phyloP scores from a whole-genome alignment of 1,140 invertebrate genomes.

The Globodera ellingtonae region DNA sequence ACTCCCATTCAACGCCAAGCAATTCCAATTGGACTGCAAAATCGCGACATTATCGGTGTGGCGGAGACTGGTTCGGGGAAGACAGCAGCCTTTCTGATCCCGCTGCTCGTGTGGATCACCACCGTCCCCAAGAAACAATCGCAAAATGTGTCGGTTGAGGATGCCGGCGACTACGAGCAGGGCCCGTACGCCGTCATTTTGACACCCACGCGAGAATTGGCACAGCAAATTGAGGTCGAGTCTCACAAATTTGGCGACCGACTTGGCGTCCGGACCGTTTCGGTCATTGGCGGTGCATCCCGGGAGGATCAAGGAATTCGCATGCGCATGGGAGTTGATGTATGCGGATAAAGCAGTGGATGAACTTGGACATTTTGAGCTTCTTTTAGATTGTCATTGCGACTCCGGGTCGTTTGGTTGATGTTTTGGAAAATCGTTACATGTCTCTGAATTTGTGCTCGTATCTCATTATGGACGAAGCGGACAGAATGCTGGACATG shows the following conservation, averaged over 20 bases:
- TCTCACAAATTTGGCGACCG: slow-evolving; percentile 94
- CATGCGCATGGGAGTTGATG: slow-evolving; percentile 91
- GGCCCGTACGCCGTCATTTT: slow-evolving; percentile 99
- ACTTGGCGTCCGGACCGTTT: slow-evolving; percentile 90
- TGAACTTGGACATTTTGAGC: not conserved
- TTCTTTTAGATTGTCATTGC: slow-evolving; percentile 89
- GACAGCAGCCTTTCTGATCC: slow-evolving; percentile 96
- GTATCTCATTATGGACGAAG: slow-evolving; percentile 75
- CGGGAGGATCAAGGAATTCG: slow-evolving; percentile 97
- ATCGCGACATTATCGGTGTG: slow-evolving; percentile 98
- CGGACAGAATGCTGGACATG: slow-evolving; percentile 99
- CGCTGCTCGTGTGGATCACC: slow-evolving; percentile 95
- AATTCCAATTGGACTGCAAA: slow-evolving; percentile 96
- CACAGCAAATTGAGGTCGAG: slow-evolving; percentile 99
- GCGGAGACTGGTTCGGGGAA: slow-evolving; percentile 98
- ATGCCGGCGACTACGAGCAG: slow-evolving; percentile 73
- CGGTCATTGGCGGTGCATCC: slow-evolving; percentile 94
- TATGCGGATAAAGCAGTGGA: slow-evolving; percentile 61
- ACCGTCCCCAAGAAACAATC: slow-evolving; percentile 85
- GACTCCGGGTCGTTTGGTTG: slow-evolving; percentile 96
- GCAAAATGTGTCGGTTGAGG: slow-evolving; percentile 26
- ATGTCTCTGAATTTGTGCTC: slow-evolving; percentile 90
- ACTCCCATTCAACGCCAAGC: slow-evolving; percentile 99
- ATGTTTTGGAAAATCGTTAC: slow-evolving; percentile 97
- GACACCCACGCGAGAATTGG: slow-evolving; percentile 96